Evolutionary conservation across 1,140 invertebrate species (phyloP).

Genomic region (honey bee (Apis mellifera)): DNA sequence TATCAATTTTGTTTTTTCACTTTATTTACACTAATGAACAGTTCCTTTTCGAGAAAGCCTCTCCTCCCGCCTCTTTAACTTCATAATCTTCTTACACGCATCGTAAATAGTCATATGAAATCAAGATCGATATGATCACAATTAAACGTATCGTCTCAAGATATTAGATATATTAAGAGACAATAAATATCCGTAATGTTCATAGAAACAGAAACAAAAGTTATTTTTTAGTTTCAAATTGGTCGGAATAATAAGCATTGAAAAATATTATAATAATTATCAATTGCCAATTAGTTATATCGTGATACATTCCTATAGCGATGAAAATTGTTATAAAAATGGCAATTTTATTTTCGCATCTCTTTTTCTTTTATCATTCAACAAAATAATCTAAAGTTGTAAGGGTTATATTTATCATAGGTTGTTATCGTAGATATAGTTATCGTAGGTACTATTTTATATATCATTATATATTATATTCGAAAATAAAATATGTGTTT

Average conservation of each 20-base stretch:
- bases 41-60: not conserved
- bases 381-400: no score
- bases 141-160: not conserved
- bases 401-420: no score
- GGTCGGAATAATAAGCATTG: not conserved
- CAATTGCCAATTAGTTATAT: conserved; percentile 2
- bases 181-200: conserved; percentile 1
- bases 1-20: conserved; percentile 13
- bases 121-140: conserved; percentile 23
- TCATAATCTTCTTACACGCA: not conserved
- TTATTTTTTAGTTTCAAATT: not conserved
- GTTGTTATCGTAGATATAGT: no score
- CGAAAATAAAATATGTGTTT: not conserved
- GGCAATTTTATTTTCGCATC: not conserved
- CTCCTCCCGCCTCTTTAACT: not conserved
- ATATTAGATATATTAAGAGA: not conserved
- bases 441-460: no score
- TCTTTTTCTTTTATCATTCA: not conserved
- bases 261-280: conserved; percentile 18
- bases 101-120: not conserved
- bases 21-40: conserved; percentile 1
- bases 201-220: not conserved
- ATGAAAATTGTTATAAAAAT: not conserved
- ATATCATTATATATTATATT: not conserved
- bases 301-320: not conserved